Conservation (phyloP, 2,113 vertebrate genomes). For the Tetrao urogallus region DNA sequence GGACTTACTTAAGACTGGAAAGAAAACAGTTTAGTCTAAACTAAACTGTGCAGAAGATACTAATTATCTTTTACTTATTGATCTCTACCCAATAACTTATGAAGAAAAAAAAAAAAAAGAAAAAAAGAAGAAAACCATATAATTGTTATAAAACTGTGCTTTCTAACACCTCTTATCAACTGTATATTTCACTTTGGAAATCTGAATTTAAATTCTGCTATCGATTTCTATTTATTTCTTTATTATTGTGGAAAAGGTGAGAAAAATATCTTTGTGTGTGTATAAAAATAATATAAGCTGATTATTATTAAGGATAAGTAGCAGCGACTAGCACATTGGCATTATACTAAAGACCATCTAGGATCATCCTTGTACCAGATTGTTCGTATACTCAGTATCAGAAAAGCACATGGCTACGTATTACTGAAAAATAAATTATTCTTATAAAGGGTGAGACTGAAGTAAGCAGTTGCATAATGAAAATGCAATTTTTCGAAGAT, state of each 20-base stretch:
- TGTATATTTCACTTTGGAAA: background rate
- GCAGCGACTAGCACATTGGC: background rate
- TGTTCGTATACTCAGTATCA: background rate
- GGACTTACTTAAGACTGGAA: background rate
- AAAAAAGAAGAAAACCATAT: background rate
- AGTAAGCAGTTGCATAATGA: conserved; percentile 37
- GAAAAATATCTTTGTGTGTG: background rate
- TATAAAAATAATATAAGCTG: background rate
- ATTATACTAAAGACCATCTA: conserved; percentile 14
- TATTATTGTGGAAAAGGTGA: background rate
- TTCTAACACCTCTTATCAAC: background rate
- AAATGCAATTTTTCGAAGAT: conserved; percentile 35
- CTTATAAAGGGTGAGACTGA: conserved; percentile 45
- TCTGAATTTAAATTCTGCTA: background rate
- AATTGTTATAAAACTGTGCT: background rate
- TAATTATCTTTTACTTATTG: background rate
- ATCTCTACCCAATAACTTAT: background rate
- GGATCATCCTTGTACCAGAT: background rate
- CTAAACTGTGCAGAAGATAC: background rate
- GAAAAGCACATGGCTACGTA: conserved; percentile 12
- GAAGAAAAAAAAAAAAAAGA: background rate
- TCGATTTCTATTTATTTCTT: background rate
- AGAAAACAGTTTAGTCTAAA: background rate
- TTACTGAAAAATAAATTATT: conserved; percentile 62
- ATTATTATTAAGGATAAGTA: conserved; percentile 29